Percentiles rank a stretch among this genome's conserved stretches.
These are phyloP conservation scores for Drosophila miranda DNA, from an alignment of 1,140 invertebrate species.

Conservation along the genomic window DNA sequence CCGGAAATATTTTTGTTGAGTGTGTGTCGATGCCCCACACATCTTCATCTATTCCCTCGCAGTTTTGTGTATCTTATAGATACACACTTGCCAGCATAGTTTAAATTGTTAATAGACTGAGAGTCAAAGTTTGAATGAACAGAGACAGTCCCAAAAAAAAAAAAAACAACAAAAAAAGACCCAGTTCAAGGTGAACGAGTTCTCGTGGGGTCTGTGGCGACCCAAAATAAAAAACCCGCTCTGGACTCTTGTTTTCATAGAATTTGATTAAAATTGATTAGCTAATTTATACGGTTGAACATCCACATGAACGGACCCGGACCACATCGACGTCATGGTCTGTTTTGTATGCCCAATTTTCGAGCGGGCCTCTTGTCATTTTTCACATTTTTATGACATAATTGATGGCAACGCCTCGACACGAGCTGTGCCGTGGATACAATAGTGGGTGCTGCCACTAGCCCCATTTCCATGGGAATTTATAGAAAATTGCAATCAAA, in stretches of 20 bases:
- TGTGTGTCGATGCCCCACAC: neutral
- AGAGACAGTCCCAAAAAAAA: constrained; percentile 16
- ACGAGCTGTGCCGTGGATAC: constrained; percentile 22
- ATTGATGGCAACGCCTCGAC: constrained; percentile 57
- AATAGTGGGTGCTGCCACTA: neutral
- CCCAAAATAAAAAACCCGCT: constrained; percentile 36
- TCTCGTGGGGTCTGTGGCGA: constrained; percentile 14
- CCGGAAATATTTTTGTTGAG: too few species aligned
- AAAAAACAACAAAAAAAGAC: constrained; percentile 3
- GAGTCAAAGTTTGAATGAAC: constrained; percentile 15
- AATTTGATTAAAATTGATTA: constrained; percentile 67
- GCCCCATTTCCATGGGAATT: constrained; percentile 15
- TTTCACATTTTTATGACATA: constrained; percentile 51
- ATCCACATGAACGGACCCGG: constrained; percentile 15
- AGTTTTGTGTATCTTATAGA: constrained; percentile 6
- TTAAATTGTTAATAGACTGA: too few species aligned
- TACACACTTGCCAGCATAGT: constrained; percentile 11
- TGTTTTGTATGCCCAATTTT: constrained; percentile 34
- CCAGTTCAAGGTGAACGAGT: constrained; percentile 57
- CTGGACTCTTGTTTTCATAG: constrained; percentile 38
- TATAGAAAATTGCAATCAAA: constrained; percentile 12
- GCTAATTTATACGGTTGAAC: constrained; percentile 48
- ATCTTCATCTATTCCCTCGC: too few species aligned
- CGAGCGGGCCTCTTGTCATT: constrained; percentile 14
- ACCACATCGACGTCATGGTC: constrained; percentile 34